A percentile compares a stretch with the other conserved stretches of the same genome.
phyloP scores from a whole-genome alignment of 2,888 invertebrate species.

The Blera fallax region DNA sequence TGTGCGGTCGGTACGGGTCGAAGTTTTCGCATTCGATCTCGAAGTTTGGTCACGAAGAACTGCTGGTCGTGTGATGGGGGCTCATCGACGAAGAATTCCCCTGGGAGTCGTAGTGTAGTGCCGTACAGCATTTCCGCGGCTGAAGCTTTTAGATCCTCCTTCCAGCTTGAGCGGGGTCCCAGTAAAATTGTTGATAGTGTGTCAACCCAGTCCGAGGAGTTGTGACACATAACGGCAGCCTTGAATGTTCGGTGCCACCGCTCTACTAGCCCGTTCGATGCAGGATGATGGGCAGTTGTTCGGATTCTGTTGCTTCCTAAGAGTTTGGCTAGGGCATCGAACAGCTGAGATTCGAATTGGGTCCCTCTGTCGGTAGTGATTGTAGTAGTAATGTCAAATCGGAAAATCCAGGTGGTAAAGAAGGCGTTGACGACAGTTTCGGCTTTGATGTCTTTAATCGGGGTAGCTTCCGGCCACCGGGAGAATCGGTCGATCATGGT shows the following conservation, averaged over 20 bases:
- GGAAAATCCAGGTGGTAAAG: slow-evolving; percentile 78
- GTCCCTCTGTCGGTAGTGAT: slow-evolving; percentile 78
- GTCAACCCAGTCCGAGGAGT: too few species aligned
- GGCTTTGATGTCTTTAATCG: too few species aligned
- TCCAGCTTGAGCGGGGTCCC: too few species aligned
- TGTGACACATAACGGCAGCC: too few species aligned
- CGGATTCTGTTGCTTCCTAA: too few species aligned
- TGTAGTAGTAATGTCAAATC: slow-evolving; percentile 78
- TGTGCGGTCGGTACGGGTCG: slow-evolving; percentile 36
- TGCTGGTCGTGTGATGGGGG: too few species aligned
- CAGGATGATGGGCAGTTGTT: too few species aligned
- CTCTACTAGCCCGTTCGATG: too few species aligned
- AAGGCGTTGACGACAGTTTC: slow-evolving; percentile 68
- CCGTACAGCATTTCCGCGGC: too few species aligned
- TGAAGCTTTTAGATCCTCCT: too few species aligned
- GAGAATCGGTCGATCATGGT: slow-evolving; percentile 59
- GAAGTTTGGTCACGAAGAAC: slow-evolving; percentile 30
- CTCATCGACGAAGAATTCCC: slow-evolving; percentile 52
- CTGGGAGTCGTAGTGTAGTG: slow-evolving; percentile 74
- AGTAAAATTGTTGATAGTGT: too few species aligned
- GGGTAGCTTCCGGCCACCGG: slow-evolving; percentile 74
- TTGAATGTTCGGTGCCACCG: too few species aligned
- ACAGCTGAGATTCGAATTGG: slow-evolving; percentile 77
- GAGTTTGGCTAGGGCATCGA: slow-evolving; percentile 73
- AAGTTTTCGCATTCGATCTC: slow-evolving; percentile 21